A percentile compares a stretch with the other conserved stretches of the same genome.
phyloP scores from a whole-genome alignment of 2,888 invertebrate genomes.

The Uloborus plumipes region DNA sequence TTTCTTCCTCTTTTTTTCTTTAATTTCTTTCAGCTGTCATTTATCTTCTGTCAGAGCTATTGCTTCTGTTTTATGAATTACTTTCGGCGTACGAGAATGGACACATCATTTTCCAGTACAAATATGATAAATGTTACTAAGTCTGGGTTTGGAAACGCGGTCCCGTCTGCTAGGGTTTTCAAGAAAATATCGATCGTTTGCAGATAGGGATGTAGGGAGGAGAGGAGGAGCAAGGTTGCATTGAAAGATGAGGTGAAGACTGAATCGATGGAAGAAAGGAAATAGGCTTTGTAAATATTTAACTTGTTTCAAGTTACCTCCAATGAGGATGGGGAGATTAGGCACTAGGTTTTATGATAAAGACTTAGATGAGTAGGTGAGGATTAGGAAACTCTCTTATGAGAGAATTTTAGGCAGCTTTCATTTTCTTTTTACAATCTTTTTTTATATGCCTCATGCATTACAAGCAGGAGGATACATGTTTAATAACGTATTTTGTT shows the following conservation, averaged over 20 bases:
- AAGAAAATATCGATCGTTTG: conserved; percentile 53
- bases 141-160: conserved; percentile 40
- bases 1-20: not conserved
- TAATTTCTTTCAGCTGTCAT: conserved; percentile 44
- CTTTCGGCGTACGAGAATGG: conserved; percentile 45
- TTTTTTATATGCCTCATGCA: conserved; percentile 2
- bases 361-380: conserved; percentile 21
- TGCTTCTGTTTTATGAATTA: conserved; percentile 62
- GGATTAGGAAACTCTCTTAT: conserved; percentile 44
- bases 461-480: no score
- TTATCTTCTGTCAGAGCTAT: conserved; percentile 51
- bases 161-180: conserved; percentile 24
- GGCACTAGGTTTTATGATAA: conserved; percentile 42
- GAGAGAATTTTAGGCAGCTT: no score
- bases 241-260: conserved; percentile 14
- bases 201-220: conserved; percentile 15
- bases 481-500: no score
- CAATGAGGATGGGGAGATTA: conserved; percentile 48
- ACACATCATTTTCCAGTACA: conserved; percentile 62
- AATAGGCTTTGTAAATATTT: conserved; percentile 62
- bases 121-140: conserved; percentile 59
- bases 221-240: not conserved
- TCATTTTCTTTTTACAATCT: not conserved
- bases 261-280: conserved; percentile 57
- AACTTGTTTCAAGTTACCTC: conserved; percentile 60